Percentiles rank a stretch among this genome's conserved stretches.
Conservation (phyloP, 1,140 invertebrate genomes). For the Heliconius congener region DNA sequence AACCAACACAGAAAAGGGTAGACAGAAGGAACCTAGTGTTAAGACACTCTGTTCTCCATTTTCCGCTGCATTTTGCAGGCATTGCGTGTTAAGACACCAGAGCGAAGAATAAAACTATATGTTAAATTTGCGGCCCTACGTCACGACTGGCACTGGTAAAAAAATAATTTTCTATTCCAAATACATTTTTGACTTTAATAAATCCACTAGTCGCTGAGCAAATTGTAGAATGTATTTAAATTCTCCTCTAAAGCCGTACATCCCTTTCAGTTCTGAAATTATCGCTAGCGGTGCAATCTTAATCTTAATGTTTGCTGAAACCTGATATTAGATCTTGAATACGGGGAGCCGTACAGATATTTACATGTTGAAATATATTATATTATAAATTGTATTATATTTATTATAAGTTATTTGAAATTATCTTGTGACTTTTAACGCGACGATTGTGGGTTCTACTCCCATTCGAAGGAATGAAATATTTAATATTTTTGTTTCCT, state of each 20-base stretch:
- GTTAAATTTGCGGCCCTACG: too few species aligned
- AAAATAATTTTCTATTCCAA: not conserved
- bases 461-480: too few species aligned
- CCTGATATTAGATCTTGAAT: constrained; percentile 43
- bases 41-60: too few species aligned
- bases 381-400: not conserved
- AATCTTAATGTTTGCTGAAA: constrained; percentile 43
- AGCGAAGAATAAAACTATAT: too few species aligned
- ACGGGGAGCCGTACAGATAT: constrained; percentile 7
- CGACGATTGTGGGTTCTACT: too few species aligned
- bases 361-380: not conserved
- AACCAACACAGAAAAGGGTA: not conserved
- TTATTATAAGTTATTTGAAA: too few species aligned
- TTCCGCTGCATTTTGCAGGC: not conserved
- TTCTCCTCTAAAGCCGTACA: not conserved
- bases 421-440: too few species aligned
- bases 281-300: constrained; percentile 38
- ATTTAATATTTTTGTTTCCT: too few species aligned
- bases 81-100: not conserved
- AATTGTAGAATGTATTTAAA: not conserved
- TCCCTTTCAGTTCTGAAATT: constrained; percentile 20
- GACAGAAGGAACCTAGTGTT: too few species aligned
- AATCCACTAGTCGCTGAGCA: not conserved
- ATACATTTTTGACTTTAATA: not conserved
- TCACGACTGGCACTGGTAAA: not conserved